Evolutionary conservation across 2,888 invertebrate genomes (phyloP), one percentile per base, ranked within the genome.

Genomic region (Argyresthia albistria): DNA sequence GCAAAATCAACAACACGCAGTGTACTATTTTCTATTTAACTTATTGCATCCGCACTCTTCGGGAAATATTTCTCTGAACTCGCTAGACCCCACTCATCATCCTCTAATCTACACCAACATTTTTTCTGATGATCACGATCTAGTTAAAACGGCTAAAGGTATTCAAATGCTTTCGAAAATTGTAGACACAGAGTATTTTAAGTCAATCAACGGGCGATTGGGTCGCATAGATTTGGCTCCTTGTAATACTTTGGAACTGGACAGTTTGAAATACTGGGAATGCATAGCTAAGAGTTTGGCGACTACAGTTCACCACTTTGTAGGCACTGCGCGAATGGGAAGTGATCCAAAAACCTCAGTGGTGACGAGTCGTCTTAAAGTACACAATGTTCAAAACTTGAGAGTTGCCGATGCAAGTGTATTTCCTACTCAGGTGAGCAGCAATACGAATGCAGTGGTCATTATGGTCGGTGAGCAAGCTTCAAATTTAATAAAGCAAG

Each of bases 391-490:
- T 0, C 69, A 80, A 14, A 90, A 90, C 10, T 75, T 94, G 1
- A 81, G 94, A 43, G 92, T 94, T 0, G 89, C 91, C 0, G 94
- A 94, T 68, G 94, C 93, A 0, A 93, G 94, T 52, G 89, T 95
- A 46, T 95, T 95, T 94, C 95, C 95, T 0, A 83, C 72, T 2
- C 89, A 93, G 49, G 88, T 92, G 0, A 94, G 93, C 64, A 93
- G 93, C 0, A 95, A 95, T 67, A 94, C 93, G 0, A 94, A 95
- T 66, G 95, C 91, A 0, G 93, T 94, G 0, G 88, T 90, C 0
- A 91, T 93, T 11, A 95, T 95, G 95, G 93, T 95, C 48, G 95
- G 90, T 0, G 95, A 95, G 67, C 92, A 93, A 64, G 93, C 89
- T 0, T 89, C 93, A 0, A 93, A 94, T 69, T 86, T 94, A 74